Percentiles rank a stretch among this genome's conserved stretches.
phyloP scores from a whole-genome alignment of 2,113 vertebrate genomes.

The Varanus komodoensis region DNA sequence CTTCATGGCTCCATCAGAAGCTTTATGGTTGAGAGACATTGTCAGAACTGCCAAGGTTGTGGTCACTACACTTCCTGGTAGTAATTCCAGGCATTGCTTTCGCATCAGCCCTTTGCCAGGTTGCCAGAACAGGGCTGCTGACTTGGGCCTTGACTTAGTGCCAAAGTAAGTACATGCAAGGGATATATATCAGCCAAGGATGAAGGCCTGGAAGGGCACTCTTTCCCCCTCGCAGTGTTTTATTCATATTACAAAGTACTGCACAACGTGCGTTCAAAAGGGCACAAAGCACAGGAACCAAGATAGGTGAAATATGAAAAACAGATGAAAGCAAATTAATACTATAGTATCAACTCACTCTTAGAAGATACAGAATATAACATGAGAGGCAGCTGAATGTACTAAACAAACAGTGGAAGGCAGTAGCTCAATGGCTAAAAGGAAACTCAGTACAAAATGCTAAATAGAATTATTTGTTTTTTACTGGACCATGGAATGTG shows the following conservation, averaged over 20 bases:
- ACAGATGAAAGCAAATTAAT: too few relatives aligned
- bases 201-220: conserved; percentile 17
- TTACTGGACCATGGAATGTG: too few relatives aligned
- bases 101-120: conserved; percentile 21
- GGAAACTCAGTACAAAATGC: too few relatives aligned
- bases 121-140: conserved; percentile 17
- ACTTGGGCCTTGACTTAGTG: conserved; percentile 36
- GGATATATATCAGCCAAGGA: conserved; percentile 22
- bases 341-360: too few relatives aligned
- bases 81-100: conserved; percentile 30
- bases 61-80: conserved; percentile 10
- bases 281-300: too few relatives aligned
- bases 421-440: too few relatives aligned
- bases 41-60: neutral
- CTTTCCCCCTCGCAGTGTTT: conserved; percentile 17
- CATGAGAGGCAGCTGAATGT: too few relatives aligned
- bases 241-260: neutral
- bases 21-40: neutral
- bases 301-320: too few relatives aligned
- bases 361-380: too few relatives aligned
- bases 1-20: conserved; percentile 9
- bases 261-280: neutral
- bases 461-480: too few relatives aligned
- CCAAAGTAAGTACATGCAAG: conserved; percentile 10
- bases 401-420: too few relatives aligned